phyloP scores from a whole-genome alignment of 1,140 invertebrate species.

The Mamestra configurata region DNA sequence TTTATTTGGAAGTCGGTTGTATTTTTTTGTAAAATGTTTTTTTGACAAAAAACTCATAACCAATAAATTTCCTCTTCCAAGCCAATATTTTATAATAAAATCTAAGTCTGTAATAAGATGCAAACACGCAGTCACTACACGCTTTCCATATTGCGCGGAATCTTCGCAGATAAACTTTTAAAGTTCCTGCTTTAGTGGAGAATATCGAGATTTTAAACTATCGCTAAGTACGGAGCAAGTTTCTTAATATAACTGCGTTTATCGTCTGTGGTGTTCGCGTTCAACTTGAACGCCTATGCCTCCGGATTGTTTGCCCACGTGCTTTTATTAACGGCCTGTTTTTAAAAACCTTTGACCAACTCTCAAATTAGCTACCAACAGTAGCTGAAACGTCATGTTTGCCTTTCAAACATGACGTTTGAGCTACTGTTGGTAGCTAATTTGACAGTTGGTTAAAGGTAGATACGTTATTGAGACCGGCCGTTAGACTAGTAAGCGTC shows the following conservation, averaged over 20 bases:
- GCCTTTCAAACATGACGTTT: too few species aligned
- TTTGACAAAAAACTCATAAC: neutral
- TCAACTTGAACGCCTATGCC: constrained; percentile 17
- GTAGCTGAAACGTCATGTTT: too few species aligned
- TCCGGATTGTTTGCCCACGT: neutral
- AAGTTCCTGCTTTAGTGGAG: constrained; percentile 42
- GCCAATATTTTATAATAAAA: constrained; percentile 21
- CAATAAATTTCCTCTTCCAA: neutral
- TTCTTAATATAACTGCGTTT: constrained; percentile 52
- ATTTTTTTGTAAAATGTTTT: too few species aligned
- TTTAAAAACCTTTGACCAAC: too few species aligned
- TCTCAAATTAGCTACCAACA: too few species aligned
- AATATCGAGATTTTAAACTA: constrained; percentile 52
- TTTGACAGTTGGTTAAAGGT: too few species aligned
- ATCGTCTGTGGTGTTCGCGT: constrained; percentile 24
- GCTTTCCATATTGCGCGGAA: constrained; percentile 44
- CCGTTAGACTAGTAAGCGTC: too few species aligned
- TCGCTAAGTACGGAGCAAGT: constrained; percentile 42
- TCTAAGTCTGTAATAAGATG: constrained; percentile 38
- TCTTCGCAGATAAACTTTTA: constrained; percentile 43
- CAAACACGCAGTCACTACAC: constrained; percentile 41
- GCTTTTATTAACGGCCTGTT: too few species aligned
- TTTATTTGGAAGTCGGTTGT: too few species aligned
- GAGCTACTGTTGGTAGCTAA: too few species aligned
- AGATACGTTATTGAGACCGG: too few species aligned